Percentiles rank a stretch among this genome's conserved stretches.
phyloP scores from a whole-genome alignment of 2,888 invertebrate genomes.

The Hedya salicella region DNA sequence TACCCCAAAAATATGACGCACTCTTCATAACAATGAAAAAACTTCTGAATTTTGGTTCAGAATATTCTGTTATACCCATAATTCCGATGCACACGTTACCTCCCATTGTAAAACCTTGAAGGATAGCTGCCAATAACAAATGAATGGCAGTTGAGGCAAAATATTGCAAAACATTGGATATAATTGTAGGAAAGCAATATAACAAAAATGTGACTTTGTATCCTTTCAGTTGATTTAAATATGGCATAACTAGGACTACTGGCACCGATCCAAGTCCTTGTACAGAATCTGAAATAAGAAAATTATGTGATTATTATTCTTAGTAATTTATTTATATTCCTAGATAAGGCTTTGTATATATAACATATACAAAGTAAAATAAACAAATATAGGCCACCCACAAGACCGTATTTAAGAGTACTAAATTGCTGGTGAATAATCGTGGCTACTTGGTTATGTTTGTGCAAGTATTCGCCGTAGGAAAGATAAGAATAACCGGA shows the following conservation, averaged over 20 bases:
- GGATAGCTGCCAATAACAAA: conserved; percentile 14
- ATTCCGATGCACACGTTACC: conserved; percentile 3
- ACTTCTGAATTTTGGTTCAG: conserved; percentile 30
- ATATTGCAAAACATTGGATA: conserved; percentile 18
- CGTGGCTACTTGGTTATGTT: too few species aligned
- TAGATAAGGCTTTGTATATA: too few species aligned
- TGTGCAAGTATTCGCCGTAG: too few species aligned
- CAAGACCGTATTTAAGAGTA: too few species aligned
- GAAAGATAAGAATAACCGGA: too few species aligned
- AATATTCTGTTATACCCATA: conserved; percentile 31
- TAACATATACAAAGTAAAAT: too few species aligned
- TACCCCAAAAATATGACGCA: conserved; percentile 34
- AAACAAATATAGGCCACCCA: too few species aligned
- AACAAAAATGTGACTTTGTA: conserved; percentile 13
- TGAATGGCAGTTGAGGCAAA: conserved; percentile 12
- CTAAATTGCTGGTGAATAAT: too few species aligned
- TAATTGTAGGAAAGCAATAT: conserved; percentile 3
- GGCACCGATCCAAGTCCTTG: conserved; percentile 29
- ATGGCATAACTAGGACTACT: conserved; percentile 13
- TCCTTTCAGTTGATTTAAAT: conserved; percentile 21
- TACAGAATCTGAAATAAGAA: conserved; percentile 29
- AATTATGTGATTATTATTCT: background rate
- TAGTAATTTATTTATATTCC: too few species aligned
- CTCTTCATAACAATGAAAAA: conserved; percentile 37
- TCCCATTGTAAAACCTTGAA: conserved; percentile 25